Base-by-base conservation (phyloP, 2,888 invertebrate genomes). In the Drosophila histrio region DNA sequence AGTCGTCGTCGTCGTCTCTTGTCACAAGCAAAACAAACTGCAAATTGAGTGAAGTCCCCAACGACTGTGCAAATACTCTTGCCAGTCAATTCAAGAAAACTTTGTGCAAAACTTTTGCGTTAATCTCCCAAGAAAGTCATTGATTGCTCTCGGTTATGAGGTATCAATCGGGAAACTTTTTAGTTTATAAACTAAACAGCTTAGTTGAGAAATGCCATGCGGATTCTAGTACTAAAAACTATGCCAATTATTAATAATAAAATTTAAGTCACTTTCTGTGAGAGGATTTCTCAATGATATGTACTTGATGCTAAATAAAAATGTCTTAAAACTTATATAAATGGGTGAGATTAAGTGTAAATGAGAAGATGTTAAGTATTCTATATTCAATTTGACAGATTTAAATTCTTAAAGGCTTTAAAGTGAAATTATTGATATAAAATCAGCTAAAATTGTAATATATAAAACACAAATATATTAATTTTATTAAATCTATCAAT, bases 21-120 rank as follows among this genome's bases (percentile, higher is more conserved):
- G 62, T 69, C 61, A 65, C 30, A 49, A 58, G 73, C 56, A 65
- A 74, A 79, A 62, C 56, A 76, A 64, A 44, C 47, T 52, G 30
- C 4, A 50, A 38, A 53, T 39, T 38, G 19, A 9, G 15, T 9
- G 22, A 7, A 19, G 19, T 7, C 30, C 11, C 19, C 26, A 52
- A 53, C 62, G 54, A 72, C 57, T 11, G 1, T 2, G 28, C 19
- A 17, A 46, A 68, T 68, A 58, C 73, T 30, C 72, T 72, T 24
- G 22, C 24, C 19, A 21, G 19, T 17, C 49, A 50, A 24, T 13
- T 36, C 21, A 9, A 19, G 19, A 38, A 30, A 44, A 38, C 8
- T 38, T 50, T 5, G 8, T 1, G 26, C 7, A 28, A 38, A 57
- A n/a, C 9, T 24, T 28, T 15, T 34, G 24, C 36, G 22, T 44